A percentile compares a stretch with the other conserved stretches of the same genome.
Evolutionary conservation across 2,888 invertebrate species (phyloP).

Genomic region (Dione vanillae): DNA sequence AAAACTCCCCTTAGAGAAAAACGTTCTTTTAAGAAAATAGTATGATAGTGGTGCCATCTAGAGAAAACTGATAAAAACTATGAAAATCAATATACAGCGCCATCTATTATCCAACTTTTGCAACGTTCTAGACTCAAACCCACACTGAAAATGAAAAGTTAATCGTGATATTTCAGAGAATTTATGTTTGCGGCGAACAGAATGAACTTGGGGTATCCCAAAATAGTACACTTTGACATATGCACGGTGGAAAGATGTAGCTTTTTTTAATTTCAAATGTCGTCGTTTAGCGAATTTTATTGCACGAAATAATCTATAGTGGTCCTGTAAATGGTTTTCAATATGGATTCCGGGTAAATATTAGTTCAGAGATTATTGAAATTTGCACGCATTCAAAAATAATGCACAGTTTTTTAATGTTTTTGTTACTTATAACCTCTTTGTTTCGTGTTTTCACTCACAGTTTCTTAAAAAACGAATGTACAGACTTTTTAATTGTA

Average conservation of each 20-base stretch:
- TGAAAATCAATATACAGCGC: conserved; percentile 49
- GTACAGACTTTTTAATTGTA: neutral
- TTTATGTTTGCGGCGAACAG: conserved; percentile 67
- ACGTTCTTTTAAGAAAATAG: neutral
- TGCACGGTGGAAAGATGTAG: conserved; percentile 80
- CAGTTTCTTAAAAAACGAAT: conserved; percentile 39
- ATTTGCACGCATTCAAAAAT: conserved; percentile 52
- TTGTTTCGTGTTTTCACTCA: conserved; percentile 53
- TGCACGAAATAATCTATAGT: conserved; percentile 61
- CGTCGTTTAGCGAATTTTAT: conserved; percentile 68
- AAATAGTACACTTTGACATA: conserved; percentile 83
- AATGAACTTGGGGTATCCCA: conserved; percentile 79
- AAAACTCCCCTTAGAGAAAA: neutral
- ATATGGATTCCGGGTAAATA: conserved; percentile 81
- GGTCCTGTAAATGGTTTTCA: conserved; percentile 64
- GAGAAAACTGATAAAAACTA: neutral
- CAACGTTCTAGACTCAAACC: conserved; percentile 45
- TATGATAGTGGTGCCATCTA: conserved; percentile 37
- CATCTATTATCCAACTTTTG: conserved; percentile 53
- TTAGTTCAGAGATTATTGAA: conserved; percentile 52
- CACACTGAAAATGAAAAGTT: conserved; percentile 50
- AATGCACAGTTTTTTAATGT: conserved; percentile 57
- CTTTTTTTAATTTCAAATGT: conserved; percentile 78
- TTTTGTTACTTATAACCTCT: conserved; percentile 77
- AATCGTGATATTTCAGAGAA: conserved; percentile 54